Conservation (phyloP, 2,113 vertebrate species). For the Trematocara marginatum region DNA sequence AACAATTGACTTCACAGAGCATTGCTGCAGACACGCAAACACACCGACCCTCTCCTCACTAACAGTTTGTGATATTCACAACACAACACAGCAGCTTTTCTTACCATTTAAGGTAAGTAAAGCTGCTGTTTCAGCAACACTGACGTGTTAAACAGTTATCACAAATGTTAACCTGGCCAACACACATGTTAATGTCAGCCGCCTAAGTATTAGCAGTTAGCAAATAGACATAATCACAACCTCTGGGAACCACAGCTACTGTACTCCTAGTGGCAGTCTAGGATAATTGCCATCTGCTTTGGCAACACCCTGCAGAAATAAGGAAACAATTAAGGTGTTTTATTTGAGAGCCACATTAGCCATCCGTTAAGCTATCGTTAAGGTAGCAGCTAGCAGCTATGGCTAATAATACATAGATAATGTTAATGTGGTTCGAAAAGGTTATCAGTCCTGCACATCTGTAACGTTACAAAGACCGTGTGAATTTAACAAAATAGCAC, state of each 20-base stretch:
- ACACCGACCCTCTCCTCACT: neutral
- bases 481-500: neutral
- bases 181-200: neutral
- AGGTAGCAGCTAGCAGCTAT: neutral
- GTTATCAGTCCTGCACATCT: neutral
- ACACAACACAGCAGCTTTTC: neutral
- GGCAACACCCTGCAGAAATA: neutral
- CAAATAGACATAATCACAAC: neutral
- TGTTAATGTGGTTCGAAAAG: neutral
- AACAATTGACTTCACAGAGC: neutral
- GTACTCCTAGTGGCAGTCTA: neutral
- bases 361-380: neutral
- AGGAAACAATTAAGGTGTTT: neutral
- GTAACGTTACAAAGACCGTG: neutral
- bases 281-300: neutral
- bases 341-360: neutral
- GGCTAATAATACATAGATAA: neutral
- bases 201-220: neutral
- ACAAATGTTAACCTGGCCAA: neutral
- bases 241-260: neutral
- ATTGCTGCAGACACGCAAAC: neutral
- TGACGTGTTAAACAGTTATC: neutral
- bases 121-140: neutral
- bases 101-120: neutral
- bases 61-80: neutral